Conservation (phyloP, 2,113 vertebrate species). For the Stomatorhinus ivindoensis region DNA sequence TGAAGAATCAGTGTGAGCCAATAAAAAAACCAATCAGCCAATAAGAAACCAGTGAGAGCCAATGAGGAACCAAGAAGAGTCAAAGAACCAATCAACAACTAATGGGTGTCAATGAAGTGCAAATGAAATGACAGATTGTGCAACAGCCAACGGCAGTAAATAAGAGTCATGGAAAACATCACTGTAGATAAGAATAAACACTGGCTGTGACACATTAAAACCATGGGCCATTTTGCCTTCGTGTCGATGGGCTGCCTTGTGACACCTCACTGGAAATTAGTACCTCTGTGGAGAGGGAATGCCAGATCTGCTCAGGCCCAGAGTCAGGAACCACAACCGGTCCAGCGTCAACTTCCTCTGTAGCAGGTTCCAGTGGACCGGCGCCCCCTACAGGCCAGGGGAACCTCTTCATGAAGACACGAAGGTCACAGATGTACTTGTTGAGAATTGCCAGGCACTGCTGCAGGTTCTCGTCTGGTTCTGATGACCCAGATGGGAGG, state of each 20-base stretch:
- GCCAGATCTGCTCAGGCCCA: slow-evolving; percentile 37
- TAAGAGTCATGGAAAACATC: not conserved
- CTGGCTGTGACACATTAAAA: not conserved
- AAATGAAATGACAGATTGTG: not conserved
- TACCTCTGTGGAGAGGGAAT: slow-evolving; percentile 47
- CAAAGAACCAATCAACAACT: not conserved
- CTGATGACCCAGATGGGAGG: slow-evolving; percentile 46
- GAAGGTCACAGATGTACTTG: slow-evolving; percentile 71
- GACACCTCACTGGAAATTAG: not conserved
- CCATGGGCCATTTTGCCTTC: not conserved
- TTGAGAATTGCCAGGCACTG: slow-evolving; percentile 69
- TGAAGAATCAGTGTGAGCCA: not conserved
- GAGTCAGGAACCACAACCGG: not conserved
- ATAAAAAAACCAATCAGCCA: not conserved
- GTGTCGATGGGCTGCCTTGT: not conserved
- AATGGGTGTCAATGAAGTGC: not conserved
- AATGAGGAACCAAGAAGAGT: not conserved
- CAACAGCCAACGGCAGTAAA: not conserved
- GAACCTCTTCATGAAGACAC: slow-evolving; percentile 77
- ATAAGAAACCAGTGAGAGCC: not conserved
- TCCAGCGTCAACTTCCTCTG: not conserved
- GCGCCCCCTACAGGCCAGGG: slow-evolving; percentile 45
- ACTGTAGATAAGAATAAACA: not conserved
- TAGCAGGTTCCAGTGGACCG: not conserved
- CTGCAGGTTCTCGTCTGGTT: slow-evolving; percentile 59